Evolutionary conservation across 2,888 invertebrate genomes (phyloP).

Genomic region (Andrena camellia): DNA sequence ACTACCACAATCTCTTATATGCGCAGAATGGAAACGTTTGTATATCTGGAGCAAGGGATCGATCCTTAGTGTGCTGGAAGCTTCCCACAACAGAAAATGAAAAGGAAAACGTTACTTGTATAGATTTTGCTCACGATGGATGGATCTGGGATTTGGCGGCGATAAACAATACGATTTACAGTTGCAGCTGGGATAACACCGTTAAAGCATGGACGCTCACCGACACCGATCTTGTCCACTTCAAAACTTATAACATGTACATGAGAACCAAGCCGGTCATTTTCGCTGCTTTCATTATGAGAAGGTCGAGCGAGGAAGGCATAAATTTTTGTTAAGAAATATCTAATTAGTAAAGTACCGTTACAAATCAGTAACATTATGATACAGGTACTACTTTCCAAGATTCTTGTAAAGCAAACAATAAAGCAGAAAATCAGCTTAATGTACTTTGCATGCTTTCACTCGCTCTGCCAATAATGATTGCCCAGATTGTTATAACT

Average conservation of each 20-base stretch:
- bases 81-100: conserved; percentile 82
- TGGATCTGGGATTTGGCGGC: conserved; percentile 89
- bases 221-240: conserved; percentile 84
- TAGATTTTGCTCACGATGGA: conserved; percentile 87
- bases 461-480: conserved; percentile 51
- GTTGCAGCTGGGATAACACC: conserved; percentile 88
- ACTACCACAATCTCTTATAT: conserved; percentile 12
- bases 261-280: conserved; percentile 57
- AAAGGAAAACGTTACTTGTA: conserved; percentile 56
- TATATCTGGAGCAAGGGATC: conserved; percentile 88
- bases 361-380: conserved; percentile 12
- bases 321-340: conserved; percentile 37
- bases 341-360: conserved; percentile 15
- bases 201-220: conserved; percentile 87
- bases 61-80: conserved; percentile 87
- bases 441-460: conserved; percentile 39
- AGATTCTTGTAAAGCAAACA: background rate
- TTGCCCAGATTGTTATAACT: conserved; percentile 12
- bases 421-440: conserved; percentile 15
- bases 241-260: conserved; percentile 85
- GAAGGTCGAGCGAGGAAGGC: conserved; percentile 59
- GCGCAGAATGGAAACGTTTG: conserved; percentile 81
- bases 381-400: background rate
- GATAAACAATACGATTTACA: conserved; percentile 86
- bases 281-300: conserved; percentile 45